phyloP scores from a whole-genome alignment of 2,888 invertebrate genomes.

The Drosophila histrio region DNA sequence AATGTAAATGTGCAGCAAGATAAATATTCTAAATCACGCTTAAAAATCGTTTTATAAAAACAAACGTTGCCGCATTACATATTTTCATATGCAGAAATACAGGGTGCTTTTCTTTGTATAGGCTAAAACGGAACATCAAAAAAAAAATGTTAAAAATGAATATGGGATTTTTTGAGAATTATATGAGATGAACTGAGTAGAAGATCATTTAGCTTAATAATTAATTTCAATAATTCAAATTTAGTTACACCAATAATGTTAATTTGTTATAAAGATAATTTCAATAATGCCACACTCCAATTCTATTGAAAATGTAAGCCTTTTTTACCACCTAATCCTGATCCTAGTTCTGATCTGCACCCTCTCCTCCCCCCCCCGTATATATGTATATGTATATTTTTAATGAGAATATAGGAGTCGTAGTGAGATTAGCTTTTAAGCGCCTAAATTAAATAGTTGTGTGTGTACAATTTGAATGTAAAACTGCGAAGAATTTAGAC shows the following conservation, averaged over 20 bases:
- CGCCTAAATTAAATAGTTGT: conserved; percentile 68
- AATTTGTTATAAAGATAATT: conserved; percentile 7
- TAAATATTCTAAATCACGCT: conserved; percentile 59
- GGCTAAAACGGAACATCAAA: conserved; percentile 18
- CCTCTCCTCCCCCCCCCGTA: conserved; percentile 17
- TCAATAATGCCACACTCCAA: neutral
- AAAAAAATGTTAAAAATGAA: conserved; percentile 19
- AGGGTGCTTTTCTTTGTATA: conserved; percentile 55
- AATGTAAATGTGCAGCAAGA: conserved; percentile 51
- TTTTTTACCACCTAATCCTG: neutral
- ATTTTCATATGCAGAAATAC: conserved; percentile 57
- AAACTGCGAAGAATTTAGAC: conserved; percentile 77
- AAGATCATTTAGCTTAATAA: conserved; percentile 16
- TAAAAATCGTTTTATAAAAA: conserved; percentile 42
- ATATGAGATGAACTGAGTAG: conserved; percentile 45
- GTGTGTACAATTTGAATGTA: conserved; percentile 60
- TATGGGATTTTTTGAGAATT: conserved; percentile 34
- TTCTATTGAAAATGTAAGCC: conserved; percentile 1
- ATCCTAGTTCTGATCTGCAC: conserved; percentile 11
- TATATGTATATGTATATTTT: conserved; percentile 51
- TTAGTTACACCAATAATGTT: conserved; percentile 11
- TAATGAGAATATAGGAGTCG: conserved; percentile 42
- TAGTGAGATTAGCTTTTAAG: conserved; percentile 77
- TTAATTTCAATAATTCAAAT: neutral
- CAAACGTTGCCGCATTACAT: conserved; percentile 37